phyloP scores from a whole-genome alignment of 2,113 vertebrate species.

The Gnathonemus echidnorhynchus region DNA sequence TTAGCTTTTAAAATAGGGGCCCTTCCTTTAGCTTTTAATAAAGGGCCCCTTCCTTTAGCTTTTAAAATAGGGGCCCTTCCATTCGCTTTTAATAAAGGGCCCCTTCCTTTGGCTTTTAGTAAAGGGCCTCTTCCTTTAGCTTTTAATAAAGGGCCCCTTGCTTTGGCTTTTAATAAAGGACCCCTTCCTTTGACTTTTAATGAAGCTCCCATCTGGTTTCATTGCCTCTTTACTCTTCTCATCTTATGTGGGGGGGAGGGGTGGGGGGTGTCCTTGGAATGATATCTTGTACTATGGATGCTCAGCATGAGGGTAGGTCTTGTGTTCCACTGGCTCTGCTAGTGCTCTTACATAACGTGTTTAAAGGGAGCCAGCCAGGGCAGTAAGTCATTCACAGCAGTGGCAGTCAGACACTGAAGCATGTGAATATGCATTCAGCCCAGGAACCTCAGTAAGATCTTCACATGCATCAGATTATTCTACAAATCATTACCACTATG shows the following conservation, averaged over 20 bases:
- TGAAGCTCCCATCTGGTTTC: conserved; percentile 25
- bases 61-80: conserved; percentile 23
- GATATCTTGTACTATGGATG: background rate
- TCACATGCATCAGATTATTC: background rate
- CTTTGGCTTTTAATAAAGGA: background rate
- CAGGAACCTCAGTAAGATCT: background rate
- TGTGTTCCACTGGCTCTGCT: background rate
- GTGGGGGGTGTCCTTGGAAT: background rate
- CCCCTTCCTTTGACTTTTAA: conserved; percentile 24
- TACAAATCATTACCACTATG: background rate
- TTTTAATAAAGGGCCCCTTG: conserved; percentile 4
- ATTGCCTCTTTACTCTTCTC: conserved; percentile 35
- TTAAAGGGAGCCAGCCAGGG: background rate
- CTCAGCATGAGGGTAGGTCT: background rate
- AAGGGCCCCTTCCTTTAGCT: background rate
- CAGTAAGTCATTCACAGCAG: background rate
- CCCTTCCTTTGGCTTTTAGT: conserved; percentile 20
- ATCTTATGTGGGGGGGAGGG: conserved; percentile 16
- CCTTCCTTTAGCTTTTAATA: conserved; percentile 22
- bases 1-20: background rate
- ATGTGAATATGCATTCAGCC: background rate
- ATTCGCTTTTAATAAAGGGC: conserved; percentile 20
- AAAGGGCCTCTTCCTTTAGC: background rate
- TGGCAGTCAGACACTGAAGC: background rate
- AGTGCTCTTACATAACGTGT: background rate